Evolutionary conservation across 2,888 invertebrate genomes (phyloP).

Genomic region (Willowsia nigromaculata): DNA sequence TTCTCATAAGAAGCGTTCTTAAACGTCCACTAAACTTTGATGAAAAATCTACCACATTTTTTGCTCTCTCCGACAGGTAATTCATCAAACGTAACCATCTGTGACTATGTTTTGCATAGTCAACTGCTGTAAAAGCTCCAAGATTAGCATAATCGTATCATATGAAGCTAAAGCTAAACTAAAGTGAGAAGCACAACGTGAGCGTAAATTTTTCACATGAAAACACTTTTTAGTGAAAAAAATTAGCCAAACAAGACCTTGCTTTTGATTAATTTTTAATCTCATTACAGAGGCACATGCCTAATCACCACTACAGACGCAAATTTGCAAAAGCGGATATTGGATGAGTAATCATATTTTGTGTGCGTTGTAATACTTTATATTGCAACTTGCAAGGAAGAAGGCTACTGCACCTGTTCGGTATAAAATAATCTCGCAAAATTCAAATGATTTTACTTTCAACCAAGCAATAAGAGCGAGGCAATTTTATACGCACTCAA

Average conservation of each 20-base stretch:
- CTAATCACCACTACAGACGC: background rate
- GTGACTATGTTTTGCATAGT: conserved; percentile 1
- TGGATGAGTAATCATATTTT: background rate
- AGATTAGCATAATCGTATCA: conserved; percentile 9
- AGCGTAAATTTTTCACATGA: too few species aligned
- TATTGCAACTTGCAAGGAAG: too few species aligned
- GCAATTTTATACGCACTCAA: too few species aligned
- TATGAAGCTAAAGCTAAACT: background rate
- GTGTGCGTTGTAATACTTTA: too few species aligned
- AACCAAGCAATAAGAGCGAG: too few species aligned
- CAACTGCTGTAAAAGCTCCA: background rate
- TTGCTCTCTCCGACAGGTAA: background rate
- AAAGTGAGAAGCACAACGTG: too few species aligned
- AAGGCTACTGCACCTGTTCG: too few species aligned
- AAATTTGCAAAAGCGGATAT: background rate
- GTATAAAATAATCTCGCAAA: too few species aligned
- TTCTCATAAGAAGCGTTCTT: too few species aligned
- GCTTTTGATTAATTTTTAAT: conserved; percentile 56
- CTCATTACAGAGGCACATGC: conserved; percentile 28
- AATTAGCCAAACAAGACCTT: conserved; percentile 51
- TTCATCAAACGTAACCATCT: conserved; percentile 53
- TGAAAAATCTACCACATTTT: too few species aligned
- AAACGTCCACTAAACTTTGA: too few species aligned
- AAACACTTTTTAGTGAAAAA: background rate
- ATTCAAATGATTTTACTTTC: too few species aligned